Percentiles rank a stretch among this genome's conserved stretches.
phyloP scores from a whole-genome alignment of 2,797 vertebrate genomes.

The Pangasius macronema region DNA sequence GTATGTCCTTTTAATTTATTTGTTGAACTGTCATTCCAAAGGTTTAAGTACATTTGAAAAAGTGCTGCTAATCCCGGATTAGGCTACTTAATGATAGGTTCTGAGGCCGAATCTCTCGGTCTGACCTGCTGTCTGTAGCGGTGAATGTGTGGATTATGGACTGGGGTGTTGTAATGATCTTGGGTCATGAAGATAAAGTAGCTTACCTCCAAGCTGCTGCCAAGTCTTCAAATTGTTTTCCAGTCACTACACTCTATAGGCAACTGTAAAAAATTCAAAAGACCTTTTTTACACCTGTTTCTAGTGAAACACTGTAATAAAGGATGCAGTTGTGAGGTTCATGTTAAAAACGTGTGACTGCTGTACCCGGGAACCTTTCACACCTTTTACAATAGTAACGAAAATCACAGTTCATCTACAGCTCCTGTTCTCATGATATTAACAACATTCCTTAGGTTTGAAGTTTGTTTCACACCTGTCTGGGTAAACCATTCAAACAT shows the following conservation, averaged over 20 bases:
- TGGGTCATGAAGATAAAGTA: constrained; percentile 31
- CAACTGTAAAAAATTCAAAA: neutral
- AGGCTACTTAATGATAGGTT: constrained; percentile 45
- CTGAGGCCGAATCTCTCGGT: constrained; percentile 40
- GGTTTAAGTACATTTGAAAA: constrained; percentile 39
- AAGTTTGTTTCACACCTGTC: neutral
- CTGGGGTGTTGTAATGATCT: constrained; percentile 42
- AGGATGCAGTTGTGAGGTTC: neutral
- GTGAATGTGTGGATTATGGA: constrained; percentile 45
- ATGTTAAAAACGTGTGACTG: neutral
- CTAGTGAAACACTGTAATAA: neutral
- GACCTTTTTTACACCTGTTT: neutral
- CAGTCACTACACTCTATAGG: neutral
- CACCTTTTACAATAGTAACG: neutral
- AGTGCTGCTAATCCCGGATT: constrained; percentile 57
- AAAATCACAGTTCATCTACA: constrained; percentile 6
- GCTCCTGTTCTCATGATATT: neutral
- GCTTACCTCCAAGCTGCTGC: constrained; percentile 7
- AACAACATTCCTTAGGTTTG: neutral
- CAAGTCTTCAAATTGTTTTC: constrained; percentile 11
- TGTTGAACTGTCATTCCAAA: constrained; percentile 14
- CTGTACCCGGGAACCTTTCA: neutral
- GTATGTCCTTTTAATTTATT: constrained; percentile 18
- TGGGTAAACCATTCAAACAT: neutral
- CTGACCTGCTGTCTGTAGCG: constrained; percentile 21